These are phyloP conservation scores for Periparus ater DNA, from an alignment of 2,797 vertebrate genomes.

Conservation along the genomic window DNA sequence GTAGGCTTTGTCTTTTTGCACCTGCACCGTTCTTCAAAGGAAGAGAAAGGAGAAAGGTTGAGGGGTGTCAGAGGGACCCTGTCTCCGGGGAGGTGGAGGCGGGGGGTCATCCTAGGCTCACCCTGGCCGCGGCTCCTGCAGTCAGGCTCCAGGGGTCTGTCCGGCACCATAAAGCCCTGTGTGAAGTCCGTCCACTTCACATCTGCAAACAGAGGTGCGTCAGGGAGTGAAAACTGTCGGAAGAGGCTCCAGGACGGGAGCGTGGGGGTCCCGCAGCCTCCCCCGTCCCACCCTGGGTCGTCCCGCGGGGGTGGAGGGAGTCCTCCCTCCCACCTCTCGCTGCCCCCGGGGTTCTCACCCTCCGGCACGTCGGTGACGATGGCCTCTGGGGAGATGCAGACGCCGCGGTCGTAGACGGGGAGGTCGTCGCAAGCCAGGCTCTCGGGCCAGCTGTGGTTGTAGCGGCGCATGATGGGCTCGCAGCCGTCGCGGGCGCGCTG, in stretches of 20 bases:
- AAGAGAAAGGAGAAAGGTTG: conserved; percentile 2
- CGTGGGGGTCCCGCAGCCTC: not conserved
- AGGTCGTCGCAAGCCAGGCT: conserved; percentile 82
- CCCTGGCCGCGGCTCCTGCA: conserved; percentile 76
- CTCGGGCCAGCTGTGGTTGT: conserved; percentile 85
- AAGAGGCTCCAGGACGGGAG: not conserved
- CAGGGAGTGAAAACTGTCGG: not conserved
- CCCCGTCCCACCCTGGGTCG: not conserved
- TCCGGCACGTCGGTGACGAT: conserved; percentile 81
- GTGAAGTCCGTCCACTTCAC: conserved; percentile 82
- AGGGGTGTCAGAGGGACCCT: not conserved
- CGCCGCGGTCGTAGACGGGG: conserved; percentile 82
- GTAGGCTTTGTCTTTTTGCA: conserved; percentile 83
- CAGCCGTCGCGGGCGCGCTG: conserved; percentile 80
- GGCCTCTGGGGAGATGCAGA: conserved; percentile 84
- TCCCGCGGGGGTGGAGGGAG: not conserved
- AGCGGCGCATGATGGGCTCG: conserved; percentile 81
- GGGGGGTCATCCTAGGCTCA: conserved; percentile 35
- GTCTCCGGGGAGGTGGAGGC: not conserved
- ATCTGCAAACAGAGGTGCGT: conserved; percentile 68
- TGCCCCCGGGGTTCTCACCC: conserved; percentile 59
- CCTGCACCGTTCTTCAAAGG: conserved; percentile 77
- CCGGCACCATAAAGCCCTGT: conserved; percentile 76
- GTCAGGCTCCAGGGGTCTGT: conserved; percentile 69
- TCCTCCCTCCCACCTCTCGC: not conserved